Base-by-base conservation (phyloP, 2,888 invertebrate species). In the Nezara viridula region DNA sequence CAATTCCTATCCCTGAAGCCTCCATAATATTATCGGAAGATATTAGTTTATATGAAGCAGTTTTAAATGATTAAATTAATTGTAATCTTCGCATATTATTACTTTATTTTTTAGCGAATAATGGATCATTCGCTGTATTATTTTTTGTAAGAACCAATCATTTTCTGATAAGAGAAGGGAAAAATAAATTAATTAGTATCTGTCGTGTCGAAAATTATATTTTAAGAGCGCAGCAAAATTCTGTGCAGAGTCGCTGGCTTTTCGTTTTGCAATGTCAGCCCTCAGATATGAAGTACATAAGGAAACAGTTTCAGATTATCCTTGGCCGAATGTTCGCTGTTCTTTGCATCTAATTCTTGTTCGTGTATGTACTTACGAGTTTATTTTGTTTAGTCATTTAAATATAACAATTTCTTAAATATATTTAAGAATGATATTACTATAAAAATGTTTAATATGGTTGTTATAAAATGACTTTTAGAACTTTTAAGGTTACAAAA, bases 211-310 rank as follows among this genome's bases (percentile, higher is more conserved):
- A 16, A 32, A 32, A 66, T 66, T 66, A 10, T 55, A 66, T 66
- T 66, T 66, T 66, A 32, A 66, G 66, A 66, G 32, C 66, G 66
- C 66, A 66, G 66, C 66, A 66, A 1, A 66, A 66, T 66, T 66
- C 66, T 66, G 16, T 66, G 66, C 66, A 21, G 66, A 66, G 27
- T 27, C n/a, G n/a, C n/a, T n/a, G 4, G 32, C 16, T 66, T 32
- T n/a, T 66, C 32, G 2, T 66, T 16, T 66, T 32, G 66, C 66
- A 4, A 4, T 5, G 32, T 66, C 66, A 66, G 66, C 66, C 16
- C 16, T 0, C 16, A 27, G 27, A 66, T 66, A 66, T 14, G 4
- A 0, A 66, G 66, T 66, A 32, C 32, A 66, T 66, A 66, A 55
- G 55, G 55, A 55, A 55, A 32, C 66, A 32, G 66, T 32, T 32